phyloP scores from a whole-genome alignment of 2,888 invertebrate species.

The Hirudinaria manillensis region DNA sequence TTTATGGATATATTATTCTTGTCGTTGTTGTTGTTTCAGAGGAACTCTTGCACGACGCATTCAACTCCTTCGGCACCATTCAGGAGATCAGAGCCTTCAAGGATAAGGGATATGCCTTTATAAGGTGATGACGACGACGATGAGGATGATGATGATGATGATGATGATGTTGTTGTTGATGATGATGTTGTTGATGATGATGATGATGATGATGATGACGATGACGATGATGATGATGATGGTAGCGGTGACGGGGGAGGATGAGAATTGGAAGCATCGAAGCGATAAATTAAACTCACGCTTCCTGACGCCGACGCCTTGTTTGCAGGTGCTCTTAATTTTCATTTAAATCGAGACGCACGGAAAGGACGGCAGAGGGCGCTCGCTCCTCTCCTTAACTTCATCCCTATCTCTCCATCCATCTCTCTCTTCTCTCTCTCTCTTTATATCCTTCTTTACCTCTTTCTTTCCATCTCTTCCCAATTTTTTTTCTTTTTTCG shows the following conservation, averaged over 20 bases:
- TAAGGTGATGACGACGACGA: slow-evolving; percentile 63
- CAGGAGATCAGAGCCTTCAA: slow-evolving; percentile 96
- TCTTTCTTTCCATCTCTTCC: background rate
- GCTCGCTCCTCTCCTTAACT: background rate
- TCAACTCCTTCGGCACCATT: slow-evolving; percentile 87
- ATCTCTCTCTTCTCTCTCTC: background rate
- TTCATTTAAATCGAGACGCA: too few relatives aligned
- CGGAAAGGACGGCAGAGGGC: too few relatives aligned
- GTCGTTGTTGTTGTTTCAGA: slow-evolving; percentile 42
- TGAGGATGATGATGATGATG: slow-evolving; percentile 28
- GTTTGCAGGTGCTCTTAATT: too few relatives aligned
- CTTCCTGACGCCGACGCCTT: too few relatives aligned
- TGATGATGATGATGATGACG: slow-evolving; percentile 8
- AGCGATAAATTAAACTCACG: slow-evolving; percentile 15
- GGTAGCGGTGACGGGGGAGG: slow-evolving; percentile 4
- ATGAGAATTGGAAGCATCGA: slow-evolving; percentile 10
- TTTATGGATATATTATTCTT: background rate
- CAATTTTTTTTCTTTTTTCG: background rate
- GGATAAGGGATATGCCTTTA: slow-evolving; percentile 97
- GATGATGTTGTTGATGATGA: slow-evolving; percentile 2
- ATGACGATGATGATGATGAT: slow-evolving; percentile 6
- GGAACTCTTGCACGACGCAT: slow-evolving; percentile 90
- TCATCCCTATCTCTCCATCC: background rate
- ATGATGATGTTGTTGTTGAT: slow-evolving; percentile 17
- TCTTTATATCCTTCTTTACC: background rate